phyloP scores from a whole-genome alignment of 2,113 vertebrate genomes.

The Hippolais icterina region DNA sequence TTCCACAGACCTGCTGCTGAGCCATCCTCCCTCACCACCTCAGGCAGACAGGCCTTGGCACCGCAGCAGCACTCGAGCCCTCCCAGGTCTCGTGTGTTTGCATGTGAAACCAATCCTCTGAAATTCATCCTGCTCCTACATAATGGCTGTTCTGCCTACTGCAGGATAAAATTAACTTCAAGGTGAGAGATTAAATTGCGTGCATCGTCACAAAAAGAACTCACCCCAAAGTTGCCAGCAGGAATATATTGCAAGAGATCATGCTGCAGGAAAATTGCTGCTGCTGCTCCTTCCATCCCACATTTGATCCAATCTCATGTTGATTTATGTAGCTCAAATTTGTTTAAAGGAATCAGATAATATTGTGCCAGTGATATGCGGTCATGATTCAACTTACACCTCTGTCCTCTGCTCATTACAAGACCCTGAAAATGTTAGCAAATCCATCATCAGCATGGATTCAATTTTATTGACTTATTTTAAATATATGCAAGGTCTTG shows the following conservation, averaged over 20 bases:
- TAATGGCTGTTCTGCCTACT: conserved; percentile 25
- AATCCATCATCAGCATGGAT: not conserved
- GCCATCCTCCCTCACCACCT: not conserved
- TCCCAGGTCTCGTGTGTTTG: not conserved
- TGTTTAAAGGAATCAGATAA: not conserved
- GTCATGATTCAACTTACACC: not conserved
- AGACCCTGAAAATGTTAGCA: not conserved
- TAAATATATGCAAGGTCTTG: not conserved
- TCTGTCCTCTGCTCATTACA: not conserved
- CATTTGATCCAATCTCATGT: not conserved
- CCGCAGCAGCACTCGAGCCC: accelerated
- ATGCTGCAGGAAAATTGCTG: not conserved
- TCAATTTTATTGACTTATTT: conserved; percentile 1
- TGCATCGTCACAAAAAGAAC: not conserved
- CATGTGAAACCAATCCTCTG: not conserved
- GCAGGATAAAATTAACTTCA: conserved; percentile 50
- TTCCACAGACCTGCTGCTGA: not conserved
- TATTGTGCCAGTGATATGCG: not conserved
- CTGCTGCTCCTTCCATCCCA: not conserved
- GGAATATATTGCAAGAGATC: not conserved
- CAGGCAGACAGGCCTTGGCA: not conserved
- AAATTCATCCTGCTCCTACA: not conserved
- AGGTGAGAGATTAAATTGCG: conserved; percentile 40
- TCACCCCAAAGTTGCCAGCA: not conserved
- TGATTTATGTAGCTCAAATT: not conserved